phyloP scores from a whole-genome alignment of 2,797 vertebrate genomes.

The Sebastes steindachneri region DNA sequence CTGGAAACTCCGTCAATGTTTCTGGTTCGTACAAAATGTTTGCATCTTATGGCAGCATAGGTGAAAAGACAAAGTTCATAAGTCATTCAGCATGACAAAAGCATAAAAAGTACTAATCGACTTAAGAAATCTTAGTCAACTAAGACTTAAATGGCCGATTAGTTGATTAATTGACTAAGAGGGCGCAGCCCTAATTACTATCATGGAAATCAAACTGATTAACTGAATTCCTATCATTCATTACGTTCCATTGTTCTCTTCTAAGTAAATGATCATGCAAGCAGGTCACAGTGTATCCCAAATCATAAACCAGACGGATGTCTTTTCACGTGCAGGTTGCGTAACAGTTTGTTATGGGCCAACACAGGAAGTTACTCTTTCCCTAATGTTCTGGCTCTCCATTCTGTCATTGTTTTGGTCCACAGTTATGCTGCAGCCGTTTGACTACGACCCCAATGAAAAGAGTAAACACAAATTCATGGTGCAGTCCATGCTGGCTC shows the following conservation, averaged over 20 bases:
- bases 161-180: too few species aligned
- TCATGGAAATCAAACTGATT: neutral
- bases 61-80: neutral
- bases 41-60: neutral
- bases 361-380: conserved; percentile 11
- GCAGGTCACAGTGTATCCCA: neutral
- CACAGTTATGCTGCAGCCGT: conserved; percentile 96
- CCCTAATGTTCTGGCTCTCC: neutral
- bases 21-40: conserved; percentile 83
- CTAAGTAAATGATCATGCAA: neutral
- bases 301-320: neutral
- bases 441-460: conserved; percentile 97
- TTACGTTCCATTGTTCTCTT: neutral
- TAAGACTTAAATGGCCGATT: too few species aligned
- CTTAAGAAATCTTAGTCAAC: too few species aligned
- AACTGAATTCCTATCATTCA: neutral
- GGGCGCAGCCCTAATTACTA: too few species aligned
- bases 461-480: conserved; percentile 99
- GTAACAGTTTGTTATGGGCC: neutral
- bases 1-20: conserved; percentile 91
- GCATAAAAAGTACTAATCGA: too few species aligned
- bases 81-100: too few species aligned
- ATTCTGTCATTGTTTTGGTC: conserved; percentile 46
- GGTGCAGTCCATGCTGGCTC: conserved; percentile 96
- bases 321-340: neutral